Conservation (phyloP, 2,113 vertebrate genomes). For the Sinocyclocheilus rhinocerous region DNA sequence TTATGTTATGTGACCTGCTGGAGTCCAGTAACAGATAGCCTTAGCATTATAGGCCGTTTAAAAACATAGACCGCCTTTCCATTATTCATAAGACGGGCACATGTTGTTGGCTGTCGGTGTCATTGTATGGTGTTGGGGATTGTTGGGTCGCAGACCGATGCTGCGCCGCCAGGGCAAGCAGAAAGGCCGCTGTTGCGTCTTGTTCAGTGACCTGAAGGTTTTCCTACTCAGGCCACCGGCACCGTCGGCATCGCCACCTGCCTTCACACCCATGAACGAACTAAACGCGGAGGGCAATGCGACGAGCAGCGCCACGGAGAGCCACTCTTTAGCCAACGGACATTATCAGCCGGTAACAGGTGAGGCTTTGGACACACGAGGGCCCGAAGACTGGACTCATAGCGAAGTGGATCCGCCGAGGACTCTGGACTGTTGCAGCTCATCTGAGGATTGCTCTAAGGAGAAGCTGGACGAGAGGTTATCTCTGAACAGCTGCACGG, state of each 20-base stretch:
- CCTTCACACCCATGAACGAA: constrained; percentile 76
- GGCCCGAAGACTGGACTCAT: constrained; percentile 75
- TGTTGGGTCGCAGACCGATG: constrained; percentile 81
- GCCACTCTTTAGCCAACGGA: constrained; percentile 69
- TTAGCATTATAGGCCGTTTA: constrained; percentile 12
- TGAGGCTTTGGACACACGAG: constrained; percentile 67
- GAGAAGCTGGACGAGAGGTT: constrained; percentile 81
- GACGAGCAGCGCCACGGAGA: constrained; percentile 63
- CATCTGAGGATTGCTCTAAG: constrained; percentile 82
- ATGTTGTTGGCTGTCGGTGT: constrained; percentile 77
- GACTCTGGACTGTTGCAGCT: constrained; percentile 78
- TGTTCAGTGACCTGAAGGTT: constrained; percentile 88
- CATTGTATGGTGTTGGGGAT: constrained; percentile 75
- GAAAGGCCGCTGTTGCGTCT: constrained; percentile 87
- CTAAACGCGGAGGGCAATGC: constrained; percentile 57
- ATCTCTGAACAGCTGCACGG: constrained; percentile 83
- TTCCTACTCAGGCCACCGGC: constrained; percentile 81
- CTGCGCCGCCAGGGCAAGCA: constrained; percentile 84
- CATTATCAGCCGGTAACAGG: constrained; percentile 63
- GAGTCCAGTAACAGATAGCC: constrained; percentile 24
- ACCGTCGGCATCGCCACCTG: constrained; percentile 70
- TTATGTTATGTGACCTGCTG: constrained; percentile 25
- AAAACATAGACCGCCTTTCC: constrained; percentile 39
- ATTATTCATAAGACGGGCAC: constrained; percentile 55
- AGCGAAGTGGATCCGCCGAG: constrained; percentile 69